phyloP scores from a whole-genome alignment of 2,113 vertebrate genomes.

The Laticauda laticaudata region DNA sequence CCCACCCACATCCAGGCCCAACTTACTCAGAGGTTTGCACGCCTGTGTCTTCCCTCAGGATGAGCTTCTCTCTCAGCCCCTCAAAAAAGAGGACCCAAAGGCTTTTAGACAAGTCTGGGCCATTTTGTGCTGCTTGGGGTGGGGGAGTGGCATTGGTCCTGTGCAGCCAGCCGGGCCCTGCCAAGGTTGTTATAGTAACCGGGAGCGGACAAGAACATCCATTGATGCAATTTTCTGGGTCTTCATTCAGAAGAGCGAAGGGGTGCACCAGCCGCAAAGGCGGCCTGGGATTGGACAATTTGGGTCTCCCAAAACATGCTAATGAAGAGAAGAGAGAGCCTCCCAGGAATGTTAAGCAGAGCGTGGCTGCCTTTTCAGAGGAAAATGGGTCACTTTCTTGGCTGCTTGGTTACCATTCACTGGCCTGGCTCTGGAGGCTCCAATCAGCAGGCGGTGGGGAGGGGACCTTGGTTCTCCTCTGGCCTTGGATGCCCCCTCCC shows the following conservation, averaged over 20 bases:
- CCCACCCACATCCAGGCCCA: neutral
- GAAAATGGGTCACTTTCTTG: neutral
- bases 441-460: neutral
- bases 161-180: slow-evolving; percentile 64
- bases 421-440: neutral
- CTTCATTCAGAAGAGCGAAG: slow-evolving; percentile 51
- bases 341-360: slow-evolving; percentile 28
- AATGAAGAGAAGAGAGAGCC: slow-evolving; percentile 22
- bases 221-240: slow-evolving; percentile 34
- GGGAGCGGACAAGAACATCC: slow-evolving; percentile 59
- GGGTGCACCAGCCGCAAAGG: slow-evolving; percentile 29
- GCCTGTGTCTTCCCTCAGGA: neutral
- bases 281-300: slow-evolving; percentile 10
- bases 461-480: neutral
- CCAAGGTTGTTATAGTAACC: slow-evolving; percentile 81
- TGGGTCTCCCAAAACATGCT: neutral
- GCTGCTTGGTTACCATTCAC: neutral
- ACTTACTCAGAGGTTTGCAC: neutral
- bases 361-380: neutral
- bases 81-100: neutral
- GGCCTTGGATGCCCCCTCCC: no score
- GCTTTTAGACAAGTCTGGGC: slow-evolving; percentile 3
- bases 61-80: neutral
- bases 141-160: slow-evolving; percentile 44
- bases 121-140: slow-evolving; percentile 34